These are phyloP conservation scores for Sciaenops ocellatus DNA, from an alignment of 2,797 vertebrate genomes.

Conservation along the genomic window DNA sequence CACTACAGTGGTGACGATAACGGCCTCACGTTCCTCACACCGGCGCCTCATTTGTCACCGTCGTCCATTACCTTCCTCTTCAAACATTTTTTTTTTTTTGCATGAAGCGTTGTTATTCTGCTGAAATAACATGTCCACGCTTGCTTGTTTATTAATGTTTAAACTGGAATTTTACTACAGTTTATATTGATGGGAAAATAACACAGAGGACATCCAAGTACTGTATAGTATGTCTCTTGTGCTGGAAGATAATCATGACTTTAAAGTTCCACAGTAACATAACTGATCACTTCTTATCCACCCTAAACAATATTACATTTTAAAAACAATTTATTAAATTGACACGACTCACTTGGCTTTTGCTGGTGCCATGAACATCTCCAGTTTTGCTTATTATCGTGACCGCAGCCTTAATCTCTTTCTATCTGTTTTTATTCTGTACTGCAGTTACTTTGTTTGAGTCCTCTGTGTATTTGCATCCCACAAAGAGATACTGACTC, in stretches of 20 bases:
- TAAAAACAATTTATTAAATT: constrained; percentile 47
- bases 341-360: constrained; percentile 27
- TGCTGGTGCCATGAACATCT: constrained; percentile 34
- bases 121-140: constrained; percentile 70
- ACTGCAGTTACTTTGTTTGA: constrained; percentile 43
- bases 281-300: constrained; percentile 47
- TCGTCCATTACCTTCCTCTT: constrained; percentile 49
- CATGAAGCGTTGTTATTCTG: constrained; percentile 51
- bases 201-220: constrained; percentile 32
- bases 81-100: constrained; percentile 32
- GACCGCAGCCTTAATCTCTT: constrained; percentile 36
- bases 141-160: constrained; percentile 79
- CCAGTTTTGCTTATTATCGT: constrained; percentile 38
- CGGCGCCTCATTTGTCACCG: constrained; percentile 42
- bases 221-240: constrained; percentile 31
- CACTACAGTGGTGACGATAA: constrained; percentile 43
- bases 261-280: constrained; percentile 59
- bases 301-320: constrained; percentile 54
- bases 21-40: constrained; percentile 33
- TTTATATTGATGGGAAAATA: constrained; percentile 71
- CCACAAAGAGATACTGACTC: constrained; percentile 42
- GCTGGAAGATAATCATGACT: constrained; percentile 40
- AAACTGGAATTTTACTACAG: constrained; percentile 57
- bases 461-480: constrained; percentile 57
- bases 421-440: constrained; percentile 48